phyloP scores from a whole-genome alignment of 2,113 vertebrate species.

The Fukomys damarensis region DNA sequence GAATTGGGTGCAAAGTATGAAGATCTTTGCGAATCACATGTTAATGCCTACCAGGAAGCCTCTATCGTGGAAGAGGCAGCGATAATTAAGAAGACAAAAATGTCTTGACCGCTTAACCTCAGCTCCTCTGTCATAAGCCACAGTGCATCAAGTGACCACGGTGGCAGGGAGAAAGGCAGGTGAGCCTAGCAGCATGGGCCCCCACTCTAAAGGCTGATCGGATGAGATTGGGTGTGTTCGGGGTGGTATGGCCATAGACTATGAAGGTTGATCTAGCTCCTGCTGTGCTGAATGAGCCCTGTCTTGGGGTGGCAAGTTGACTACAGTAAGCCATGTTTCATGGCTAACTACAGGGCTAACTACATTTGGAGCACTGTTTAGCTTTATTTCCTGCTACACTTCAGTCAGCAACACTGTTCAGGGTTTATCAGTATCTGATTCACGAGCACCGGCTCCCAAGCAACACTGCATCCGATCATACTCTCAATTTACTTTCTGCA shows the following conservation, averaged over 20 bases:
- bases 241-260: too few species aligned
- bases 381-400: neutral
- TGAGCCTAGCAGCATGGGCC: neutral
- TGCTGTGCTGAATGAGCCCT: neutral
- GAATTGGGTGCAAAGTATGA: neutral
- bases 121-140: neutral
- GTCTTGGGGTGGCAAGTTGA: neutral
- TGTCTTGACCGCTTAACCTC: neutral
- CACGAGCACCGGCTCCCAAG: neutral
- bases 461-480: neutral
- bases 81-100: neutral
- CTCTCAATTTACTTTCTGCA: neutral
- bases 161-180: neutral
- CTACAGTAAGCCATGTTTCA: neutral
- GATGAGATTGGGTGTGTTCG: too few species aligned
- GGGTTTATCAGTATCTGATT: neutral
- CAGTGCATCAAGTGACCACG: neutral
- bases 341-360: neutral
- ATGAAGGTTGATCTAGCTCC: neutral
- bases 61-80: neutral
- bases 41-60: neutral
- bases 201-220: neutral
- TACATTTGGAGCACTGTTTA: neutral
- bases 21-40: neutral
- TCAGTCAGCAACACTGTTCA: neutral